Evolutionary conservation across 2,113 vertebrate genomes (phyloP).

Genomic region (Noturus placidus): DNA sequence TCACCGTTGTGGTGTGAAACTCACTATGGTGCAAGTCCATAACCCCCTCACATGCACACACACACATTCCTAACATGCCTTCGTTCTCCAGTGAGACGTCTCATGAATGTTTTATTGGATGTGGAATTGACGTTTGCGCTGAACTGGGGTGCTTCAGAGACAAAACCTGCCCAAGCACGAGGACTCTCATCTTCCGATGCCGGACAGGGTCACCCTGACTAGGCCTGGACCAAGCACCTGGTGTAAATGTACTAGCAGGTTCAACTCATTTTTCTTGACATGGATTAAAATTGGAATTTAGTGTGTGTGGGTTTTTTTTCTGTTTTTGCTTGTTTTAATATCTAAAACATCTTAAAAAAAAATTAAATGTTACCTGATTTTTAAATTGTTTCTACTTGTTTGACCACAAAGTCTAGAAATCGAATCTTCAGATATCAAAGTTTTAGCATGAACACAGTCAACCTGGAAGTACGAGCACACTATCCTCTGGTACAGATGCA

Average conservation of each 20-base stretch:
- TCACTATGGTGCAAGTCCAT: slow-evolving; percentile 69
- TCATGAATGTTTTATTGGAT: slow-evolving; percentile 26
- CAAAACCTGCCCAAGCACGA: background rate
- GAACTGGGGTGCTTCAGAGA: slow-evolving; percentile 2
- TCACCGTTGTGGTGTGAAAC: slow-evolving; percentile 67
- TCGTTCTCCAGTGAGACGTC: slow-evolving; percentile 64
- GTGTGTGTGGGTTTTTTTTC: too few relatives aligned
- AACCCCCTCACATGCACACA: slow-evolving; percentile 39
- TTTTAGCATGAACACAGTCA: background rate
- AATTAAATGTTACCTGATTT: too few relatives aligned
- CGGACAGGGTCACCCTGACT: background rate
- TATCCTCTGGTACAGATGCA: background rate
- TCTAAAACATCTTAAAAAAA: too few relatives aligned
- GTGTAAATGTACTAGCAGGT: background rate
- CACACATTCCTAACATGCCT: slow-evolving; percentile 74
- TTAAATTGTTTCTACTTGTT: background rate
- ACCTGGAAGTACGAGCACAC: background rate
- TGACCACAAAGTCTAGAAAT: background rate
- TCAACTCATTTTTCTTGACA: background rate
- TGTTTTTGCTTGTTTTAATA: too few relatives aligned
- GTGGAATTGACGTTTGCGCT: background rate
- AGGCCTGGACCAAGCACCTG: background rate
- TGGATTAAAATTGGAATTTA: background rate
- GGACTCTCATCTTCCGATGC: background rate
- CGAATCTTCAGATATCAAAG: background rate